Conservation (phyloP, 1,140 invertebrate genomes). For the Rhagoletis zephyria region DNA sequence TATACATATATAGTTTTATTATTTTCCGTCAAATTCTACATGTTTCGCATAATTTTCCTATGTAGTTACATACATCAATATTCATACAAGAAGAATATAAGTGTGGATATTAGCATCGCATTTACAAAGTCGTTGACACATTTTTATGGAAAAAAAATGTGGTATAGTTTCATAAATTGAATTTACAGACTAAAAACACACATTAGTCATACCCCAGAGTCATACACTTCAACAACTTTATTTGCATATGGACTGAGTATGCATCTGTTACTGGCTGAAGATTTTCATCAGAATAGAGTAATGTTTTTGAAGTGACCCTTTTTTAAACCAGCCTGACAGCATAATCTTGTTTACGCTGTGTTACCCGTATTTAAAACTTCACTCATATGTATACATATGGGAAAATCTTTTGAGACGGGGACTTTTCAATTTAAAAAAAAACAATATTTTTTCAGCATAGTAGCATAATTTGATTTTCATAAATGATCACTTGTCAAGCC, state of each 20-base stretch:
- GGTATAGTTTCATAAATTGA: slow-evolving; percentile 11
- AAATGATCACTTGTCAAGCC: too few species aligned
- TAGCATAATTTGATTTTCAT: too few species aligned
- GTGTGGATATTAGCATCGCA: not conserved
- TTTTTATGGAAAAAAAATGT: not conserved
- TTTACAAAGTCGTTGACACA: not conserved
- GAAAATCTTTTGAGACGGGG: too few species aligned
- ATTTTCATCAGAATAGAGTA: not conserved
- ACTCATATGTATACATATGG: too few species aligned
- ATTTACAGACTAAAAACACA: not conserved
- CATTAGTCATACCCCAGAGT: not conserved
- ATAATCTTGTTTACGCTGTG: not conserved
- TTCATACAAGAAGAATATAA: not conserved
- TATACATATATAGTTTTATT: not conserved
- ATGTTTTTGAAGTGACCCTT: slow-evolving; percentile 10
- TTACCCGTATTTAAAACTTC: too few species aligned
- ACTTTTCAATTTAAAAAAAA: too few species aligned
- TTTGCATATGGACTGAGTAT: not conserved
- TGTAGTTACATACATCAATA: too few species aligned
- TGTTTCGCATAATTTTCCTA: too few species aligned
- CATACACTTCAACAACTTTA: not conserved
- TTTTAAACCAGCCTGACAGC: not conserved
- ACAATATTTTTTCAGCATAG: too few species aligned
- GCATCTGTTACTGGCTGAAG: not conserved
- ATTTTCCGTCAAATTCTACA: too few species aligned